Evolutionary conservation across 2,888 invertebrate genomes (phyloP), one percentile per base, ranked within the genome.

Genomic region (Odontothrips loti): DNA sequence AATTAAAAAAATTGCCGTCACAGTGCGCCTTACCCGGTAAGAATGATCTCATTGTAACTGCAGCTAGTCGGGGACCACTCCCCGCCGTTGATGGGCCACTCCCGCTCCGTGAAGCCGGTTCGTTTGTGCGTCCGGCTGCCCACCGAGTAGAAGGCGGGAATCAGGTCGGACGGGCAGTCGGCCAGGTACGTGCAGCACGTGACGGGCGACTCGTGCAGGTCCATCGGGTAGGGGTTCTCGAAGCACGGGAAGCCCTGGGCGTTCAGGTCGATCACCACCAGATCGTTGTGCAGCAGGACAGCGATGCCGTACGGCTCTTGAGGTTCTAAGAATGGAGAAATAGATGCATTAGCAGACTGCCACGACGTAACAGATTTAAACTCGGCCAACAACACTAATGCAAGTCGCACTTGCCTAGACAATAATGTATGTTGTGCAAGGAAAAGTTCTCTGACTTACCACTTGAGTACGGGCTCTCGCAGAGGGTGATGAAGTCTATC

Each of bases 191-290:
- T 93, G 88, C 98, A 96, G 89, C 96, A 96, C 82, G 99, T 99
- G 86, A 99, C 98, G 34, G 98, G 96, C 81, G 98, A 97, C 90
- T 99, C 99, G 90, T 99, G 99, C 85, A 99, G 92, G 89, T 99
- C 99, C 98, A 99, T 98, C 83, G 99, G 97, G 90, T 99, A 99
- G 79, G 99, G 99, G 90, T 98, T 98, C 89, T 99, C 98, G 90
- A 98, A 96, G 89, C 98, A 97, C 43, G 99, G 99, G 90, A 98
- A 99, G 87, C 98, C 98, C 82, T 95, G 92, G 80, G 96, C 94
- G 87, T 94, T 94, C 86, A 99, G 92, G 90, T 99, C 99, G 88
- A 99, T 96, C 86, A 99, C 95, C 87, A 99, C 98, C 88, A 99
- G 91, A 90, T 99, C 99, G 90, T 97, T 96, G 90, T 97, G 97